phyloP scores from a whole-genome alignment of 1,140 invertebrate species.

The Drosophila ananassae region DNA sequence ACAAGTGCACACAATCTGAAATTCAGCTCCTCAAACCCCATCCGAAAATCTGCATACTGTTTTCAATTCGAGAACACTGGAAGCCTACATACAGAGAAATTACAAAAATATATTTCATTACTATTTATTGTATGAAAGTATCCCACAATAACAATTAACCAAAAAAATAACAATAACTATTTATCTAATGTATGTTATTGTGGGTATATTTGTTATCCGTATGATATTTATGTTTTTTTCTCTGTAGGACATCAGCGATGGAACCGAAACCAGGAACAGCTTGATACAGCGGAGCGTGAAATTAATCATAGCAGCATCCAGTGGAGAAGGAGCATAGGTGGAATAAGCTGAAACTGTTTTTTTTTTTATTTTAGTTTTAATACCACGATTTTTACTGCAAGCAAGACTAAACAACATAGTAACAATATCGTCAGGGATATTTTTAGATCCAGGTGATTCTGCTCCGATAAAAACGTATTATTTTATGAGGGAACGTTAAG shows the following conservation, averaged over 20 bases:
- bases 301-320: constrained; percentile 72
- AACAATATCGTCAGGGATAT: not conserved
- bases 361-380: constrained; percentile 23
- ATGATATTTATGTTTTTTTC: constrained; percentile 8
- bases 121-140: no score
- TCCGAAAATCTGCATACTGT: constrained; percentile 1
- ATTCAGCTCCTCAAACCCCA: constrained; percentile 5
- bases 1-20: constrained; percentile 24
- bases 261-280: constrained; percentile 38
- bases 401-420: not conserved
- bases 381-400: not conserved
- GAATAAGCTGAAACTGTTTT: constrained; percentile 8
- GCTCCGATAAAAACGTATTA: not conserved
- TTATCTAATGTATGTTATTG: no score
- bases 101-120: not conserved
- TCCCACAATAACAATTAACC: no score
- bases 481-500: not conserved
- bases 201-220: no score
- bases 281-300: constrained; percentile 77
- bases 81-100: not conserved
- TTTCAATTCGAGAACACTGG: not conserved
- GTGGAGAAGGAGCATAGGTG: constrained; percentile 1
- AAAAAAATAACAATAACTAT: no score
- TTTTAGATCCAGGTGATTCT: not conserved
- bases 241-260: constrained; percentile 26